Evolutionary conservation across 2,888 invertebrate genomes (phyloP), one percentile per base, ranked within the genome.

Genomic region (Aphelenchoides bicaudatus): DNA sequence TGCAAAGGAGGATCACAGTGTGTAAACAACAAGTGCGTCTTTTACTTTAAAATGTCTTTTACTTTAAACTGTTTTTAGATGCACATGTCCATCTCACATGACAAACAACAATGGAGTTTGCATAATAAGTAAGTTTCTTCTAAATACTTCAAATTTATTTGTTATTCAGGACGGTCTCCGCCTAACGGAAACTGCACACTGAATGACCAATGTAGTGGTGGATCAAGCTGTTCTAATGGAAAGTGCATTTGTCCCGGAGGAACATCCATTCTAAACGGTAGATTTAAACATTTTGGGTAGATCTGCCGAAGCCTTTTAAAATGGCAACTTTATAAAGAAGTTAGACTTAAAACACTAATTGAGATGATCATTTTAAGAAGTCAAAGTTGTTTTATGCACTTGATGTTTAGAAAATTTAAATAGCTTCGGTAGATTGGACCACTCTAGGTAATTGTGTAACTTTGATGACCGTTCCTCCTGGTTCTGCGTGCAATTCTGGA

Each of bases 1-100:
- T 79, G 79, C 48, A 67, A 64, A 19, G 74, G 72, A 19, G 74
- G 76, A 29, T 68, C 72, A 21, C 71, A 70, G 46, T 77, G 77
- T 39, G 63, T 72, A 31, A 66, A 59, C 46, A 73, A 73, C 27
- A 67, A 65, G 27, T 71, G 71, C 46, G 46, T 43, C 34, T n/a
- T n/a, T n/a, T n/a, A n/a, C n/a, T n/a, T n/a, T n/a, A n/a, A n/a
- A n/a, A n/a, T n/a, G n/a, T n/a, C n/a, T n/a, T n/a, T n/a, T n/a
- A n/a, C n/a, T n/a, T n/a, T n/a, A n/a, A n/a, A n/a, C n/a, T 5
- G 49, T 19, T 49, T 6, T 39, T 59, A 8, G 55, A 13, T 68
- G 68, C 55, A 50, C 59, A 16, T 69, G 70, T 39, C 70, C 70
- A 1, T 34, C 39, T 19, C 59, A 63, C 50, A 69, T 70, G 55